phyloP scores from a whole-genome alignment of 1,140 invertebrate species.

The Apocrypta bakeri region DNA sequence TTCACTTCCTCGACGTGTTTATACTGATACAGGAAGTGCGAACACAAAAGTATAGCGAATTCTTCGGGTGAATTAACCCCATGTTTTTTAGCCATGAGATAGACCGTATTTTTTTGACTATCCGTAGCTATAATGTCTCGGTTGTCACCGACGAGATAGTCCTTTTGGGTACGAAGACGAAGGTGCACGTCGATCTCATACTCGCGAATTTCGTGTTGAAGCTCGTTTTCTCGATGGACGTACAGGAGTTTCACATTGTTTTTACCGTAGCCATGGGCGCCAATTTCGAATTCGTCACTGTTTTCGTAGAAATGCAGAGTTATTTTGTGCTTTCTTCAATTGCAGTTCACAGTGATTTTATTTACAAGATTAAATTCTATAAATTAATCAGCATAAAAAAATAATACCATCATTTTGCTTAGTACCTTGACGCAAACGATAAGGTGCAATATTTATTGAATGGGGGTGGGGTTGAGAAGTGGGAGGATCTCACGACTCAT shows the following conservation, averaged over 20 bases:
- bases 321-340: too few relatives aligned
- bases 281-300: conserved; percentile 75
- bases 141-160: conserved; percentile 81
- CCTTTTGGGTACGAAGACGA: conserved; percentile 80
- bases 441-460: too few relatives aligned
- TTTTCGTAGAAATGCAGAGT: too few relatives aligned
- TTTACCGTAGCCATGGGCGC: conserved; percentile 84
- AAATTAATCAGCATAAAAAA: too few relatives aligned
- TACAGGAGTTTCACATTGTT: conserved; percentile 83
- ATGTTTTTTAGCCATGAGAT: conserved; percentile 84
- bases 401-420: too few relatives aligned
- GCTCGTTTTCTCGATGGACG: conserved; percentile 78
- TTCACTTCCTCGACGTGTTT: conserved; percentile 80
- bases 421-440: too few relatives aligned
- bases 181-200: conserved; percentile 83
- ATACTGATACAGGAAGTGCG: conserved; percentile 84
- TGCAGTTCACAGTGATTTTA: too few relatives aligned
- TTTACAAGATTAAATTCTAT: too few relatives aligned
- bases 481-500: too few relatives aligned
- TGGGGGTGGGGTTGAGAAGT: too few relatives aligned
- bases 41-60: conserved; percentile 81
- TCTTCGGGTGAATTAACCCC: conserved; percentile 84
- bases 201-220: conserved; percentile 80
- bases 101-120: conserved; percentile 89
- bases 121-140: conserved; percentile 86